Evolutionary conservation across 2,888 invertebrate genomes (phyloP), one percentile per base, ranked within the genome.

Genomic region (Cyclophora albipunctata): DNA sequence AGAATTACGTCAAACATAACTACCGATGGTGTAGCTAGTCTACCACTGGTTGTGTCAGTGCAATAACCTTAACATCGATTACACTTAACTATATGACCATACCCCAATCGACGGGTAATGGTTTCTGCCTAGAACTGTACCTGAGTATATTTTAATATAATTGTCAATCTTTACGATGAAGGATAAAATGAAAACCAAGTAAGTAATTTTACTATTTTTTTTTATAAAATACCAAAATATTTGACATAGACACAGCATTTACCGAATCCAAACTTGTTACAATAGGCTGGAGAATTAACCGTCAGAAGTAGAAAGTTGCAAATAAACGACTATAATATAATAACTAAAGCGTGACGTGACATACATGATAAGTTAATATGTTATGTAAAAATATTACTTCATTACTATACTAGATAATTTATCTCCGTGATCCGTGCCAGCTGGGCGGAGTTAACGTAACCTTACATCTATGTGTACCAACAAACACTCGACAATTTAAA

Each of bases 161-260:
- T 20, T 20, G 20, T 1, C 20, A 20, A 20, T 20, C 20, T 20
- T 20, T 20, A 20, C 20, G 20, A 20, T 20, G 20, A 20, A 20
- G 20, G 20, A 20, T 20, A 20, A 20, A 20, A 20, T 20, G 20
- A 20, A 20, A 20, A 20, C 20, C 20, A 20, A 20, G 20, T 20
- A 20, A 48, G n/a, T 46, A 43, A 37, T 54, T 56, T 56, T 52
- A 45, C 34, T 40, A 44, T 50, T 53, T 79, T 79, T 37, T 77
- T 79, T 73, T 81, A 81, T 71, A 78, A 81, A 81, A 78, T 80
- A 81, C 73, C 79, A 80, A 81, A 81, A 80, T 75, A 73, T 75
- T 69, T 67, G 63, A 69, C 62, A 64, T 69, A 64, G 71, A 71
- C 68, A 74, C 70, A 70, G 68, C 68, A 71, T 69, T 71, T 66